A percentile compares a stretch with the other conserved stretches of the same genome.
phyloP scores from a whole-genome alignment of 2,797 vertebrate species.

The Spinibarbus caldwelli region DNA sequence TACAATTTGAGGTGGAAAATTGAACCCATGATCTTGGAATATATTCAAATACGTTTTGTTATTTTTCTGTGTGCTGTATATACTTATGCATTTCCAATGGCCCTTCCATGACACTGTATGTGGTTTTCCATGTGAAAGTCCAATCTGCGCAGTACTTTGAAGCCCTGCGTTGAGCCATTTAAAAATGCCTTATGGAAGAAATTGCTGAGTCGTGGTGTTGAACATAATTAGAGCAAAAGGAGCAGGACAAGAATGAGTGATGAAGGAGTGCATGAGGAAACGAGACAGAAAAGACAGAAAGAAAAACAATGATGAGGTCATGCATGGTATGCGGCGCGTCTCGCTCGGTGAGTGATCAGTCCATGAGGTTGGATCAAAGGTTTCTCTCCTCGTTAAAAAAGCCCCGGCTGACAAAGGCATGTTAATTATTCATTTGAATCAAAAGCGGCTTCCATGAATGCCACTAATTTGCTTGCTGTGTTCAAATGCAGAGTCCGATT shows the following conservation, averaged over 20 bases:
- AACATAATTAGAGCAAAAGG: conserved; percentile 43
- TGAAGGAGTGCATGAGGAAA: conserved; percentile 39
- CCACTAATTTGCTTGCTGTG: conserved; percentile 49
- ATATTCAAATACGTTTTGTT: neutral
- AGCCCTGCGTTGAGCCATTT: neutral
- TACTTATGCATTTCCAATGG: neutral
- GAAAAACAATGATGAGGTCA: conserved; percentile 34
- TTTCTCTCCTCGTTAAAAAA: conserved; percentile 52
- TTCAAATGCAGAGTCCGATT: conserved; percentile 43
- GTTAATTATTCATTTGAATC: conserved; percentile 55
- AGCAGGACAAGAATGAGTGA: conserved; percentile 21
- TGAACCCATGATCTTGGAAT: neutral
- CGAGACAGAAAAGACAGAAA: conserved; percentile 24
- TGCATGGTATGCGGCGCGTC: neutral
- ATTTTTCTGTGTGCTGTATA: neutral
- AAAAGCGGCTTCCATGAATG: conserved; percentile 43
- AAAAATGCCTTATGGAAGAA: neutral
- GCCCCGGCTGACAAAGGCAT: conserved; percentile 30
- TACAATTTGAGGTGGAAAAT: neutral
- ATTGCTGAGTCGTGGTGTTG: conserved; percentile 34
- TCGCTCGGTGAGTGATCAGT: conserved; percentile 29
- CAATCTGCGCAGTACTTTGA: neutral
- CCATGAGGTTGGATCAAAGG: conserved; percentile 51
- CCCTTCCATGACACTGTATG: neutral
- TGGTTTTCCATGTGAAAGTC: neutral